These are phyloP conservation scores for Dreissena polymorpha DNA, from an alignment of 1,140 invertebrate genomes.

Conservation along the genomic window DNA sequence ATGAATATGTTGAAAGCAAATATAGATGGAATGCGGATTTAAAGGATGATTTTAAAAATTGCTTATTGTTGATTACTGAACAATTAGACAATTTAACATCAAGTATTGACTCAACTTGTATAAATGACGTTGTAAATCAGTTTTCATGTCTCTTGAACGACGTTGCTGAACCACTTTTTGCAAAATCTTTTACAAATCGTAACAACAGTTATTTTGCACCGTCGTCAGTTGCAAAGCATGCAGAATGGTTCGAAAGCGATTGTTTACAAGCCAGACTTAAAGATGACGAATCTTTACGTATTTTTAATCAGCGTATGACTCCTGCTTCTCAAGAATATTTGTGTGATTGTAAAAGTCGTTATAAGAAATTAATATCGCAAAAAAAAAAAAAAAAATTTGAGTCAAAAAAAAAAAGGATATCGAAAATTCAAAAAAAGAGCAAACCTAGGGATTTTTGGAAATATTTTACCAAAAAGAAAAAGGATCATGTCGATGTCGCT, in stretches of 20 bases:
- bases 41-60: neutral
- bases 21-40: neutral
- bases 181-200: neutral
- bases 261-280: neutral
- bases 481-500: neutral
- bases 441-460: neutral
- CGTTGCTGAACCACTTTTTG: neutral
- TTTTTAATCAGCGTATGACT: neutral
- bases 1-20: neutral
- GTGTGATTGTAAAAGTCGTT: no score
- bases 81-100: neutral
- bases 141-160: neutral
- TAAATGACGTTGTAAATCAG: slow-evolving; percentile 1
- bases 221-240: neutral
- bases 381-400: no score
- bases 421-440: no score
- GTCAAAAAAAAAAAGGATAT: no score
- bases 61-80: neutral
- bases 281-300: neutral
- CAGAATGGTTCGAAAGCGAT: neutral
- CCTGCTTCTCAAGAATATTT: no score
- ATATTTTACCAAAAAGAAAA: neutral
- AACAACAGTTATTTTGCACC: no score
- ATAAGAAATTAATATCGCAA: no score
- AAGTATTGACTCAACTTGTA: neutral